Base-by-base conservation (phyloP, 2,797 vertebrate genomes). In the Macroramphosus scolopax region DNA sequence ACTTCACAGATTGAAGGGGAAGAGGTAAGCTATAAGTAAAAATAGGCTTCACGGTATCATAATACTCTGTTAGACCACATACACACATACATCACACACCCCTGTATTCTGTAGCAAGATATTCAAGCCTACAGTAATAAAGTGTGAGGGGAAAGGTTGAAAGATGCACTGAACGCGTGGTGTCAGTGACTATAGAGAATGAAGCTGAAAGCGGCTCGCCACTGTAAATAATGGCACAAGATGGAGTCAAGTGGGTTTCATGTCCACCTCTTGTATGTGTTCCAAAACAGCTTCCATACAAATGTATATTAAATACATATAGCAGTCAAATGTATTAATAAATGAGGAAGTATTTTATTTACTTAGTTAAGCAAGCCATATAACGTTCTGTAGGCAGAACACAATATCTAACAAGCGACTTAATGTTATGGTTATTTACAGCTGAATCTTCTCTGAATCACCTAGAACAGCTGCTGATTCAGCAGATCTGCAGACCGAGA, bases 11-110 rank as follows among this genome's bases (percentile, higher is more conserved):
- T 73, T 73, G 81, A 83, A 84, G 86, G 70, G 56, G 43, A 82
- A 79, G 80, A 83, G 41, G 68, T 53, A 28, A 56, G 65, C 76
- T 89, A 87, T 84, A 82, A 87, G 83, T 86, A 88, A 69, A 78
- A 53, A 22, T 31, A 35, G 39, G 69, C 58, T 55, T 57, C 30
- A 14, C 44, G 61, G 84, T 76, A 73, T 77, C 30, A 15, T 52
- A 45, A 63, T 56, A 58, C 68, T 49, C 36, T 34, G 20, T 47
- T 40, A 10, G 33, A 40, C 37, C 29, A 25, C 29, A 18, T 6
- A 32, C 16, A 28, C 34, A 48, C 1, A 14, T 26, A 33, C 24
- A 10, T 3, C 5, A 50, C 68, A 63, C 59, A 36, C 51, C 36
- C 44, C 12, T 58, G 39, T 37, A 33, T 51, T 42, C 41, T 55